Evolutionary conservation across 2,113 vertebrate species (phyloP), one percentile per base, ranked within the genome.

Genomic region (Poecile atricapillus): DNA sequence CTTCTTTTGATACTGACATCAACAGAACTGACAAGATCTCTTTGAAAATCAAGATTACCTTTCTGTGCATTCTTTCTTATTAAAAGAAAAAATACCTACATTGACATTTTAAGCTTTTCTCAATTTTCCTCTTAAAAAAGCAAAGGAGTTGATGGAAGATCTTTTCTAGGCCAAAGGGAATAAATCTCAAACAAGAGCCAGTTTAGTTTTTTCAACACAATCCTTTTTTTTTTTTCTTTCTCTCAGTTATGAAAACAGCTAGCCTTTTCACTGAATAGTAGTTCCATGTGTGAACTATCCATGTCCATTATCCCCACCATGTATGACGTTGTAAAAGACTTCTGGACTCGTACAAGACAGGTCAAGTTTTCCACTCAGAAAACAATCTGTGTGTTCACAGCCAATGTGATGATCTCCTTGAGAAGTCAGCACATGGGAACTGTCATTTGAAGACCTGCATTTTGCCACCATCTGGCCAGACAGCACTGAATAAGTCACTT

Each of bases 1-100:
- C 59, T 93, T 94, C 79, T 95, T 96, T 96, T 86, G 76, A 86
- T 96, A 88, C 87, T 94, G 78, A 74, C 93, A 95, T 95, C 94
- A 89, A 79, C 89, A 93, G 88, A 93, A 74, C 79, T 96, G 95
- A 96, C 92, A 97, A 83, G 94, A 87, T 83, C 76, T 95, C 87
- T 95, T 90, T 96, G 64, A 90, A 96, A 60, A 81, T 92, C 87
- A 90, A 94, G 85, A 88, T 78, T 94, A 89, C 25, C 79, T 87
- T 93, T 89, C 64, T 86, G 64, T 75, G 69, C 44, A 78, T 95
- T 94, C 91, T 77, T 93, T 95, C 67, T 78, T 84, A 78, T 44
- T 70, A 55, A 77, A 83, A 88, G 71, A 88, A 94, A 95, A 96
- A 89, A 84, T 82, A 79, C 14, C 50, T 94, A 62, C 78, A 23